Conservation (phyloP, 2,888 invertebrate species). For the Heliconius charithonia region DNA sequence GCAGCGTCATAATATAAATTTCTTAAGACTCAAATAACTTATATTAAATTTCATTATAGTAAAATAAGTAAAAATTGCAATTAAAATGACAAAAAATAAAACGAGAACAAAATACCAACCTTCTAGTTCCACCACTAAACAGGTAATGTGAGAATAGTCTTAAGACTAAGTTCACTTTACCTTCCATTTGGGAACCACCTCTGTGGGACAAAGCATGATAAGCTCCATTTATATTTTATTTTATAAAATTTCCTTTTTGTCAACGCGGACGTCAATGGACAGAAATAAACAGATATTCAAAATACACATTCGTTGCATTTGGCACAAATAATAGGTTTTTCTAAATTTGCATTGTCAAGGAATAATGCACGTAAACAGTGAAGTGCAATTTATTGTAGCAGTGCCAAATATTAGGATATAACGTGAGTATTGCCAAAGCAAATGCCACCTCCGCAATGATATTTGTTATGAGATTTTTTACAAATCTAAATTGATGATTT, state of each 20-base stretch:
- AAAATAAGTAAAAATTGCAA: no score
- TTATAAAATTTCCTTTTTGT: neutral
- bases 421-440: conserved; percentile 65
- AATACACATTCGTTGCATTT: conserved; percentile 27
- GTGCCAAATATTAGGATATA: conserved; percentile 62
- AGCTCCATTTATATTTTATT: neutral
- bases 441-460: conserved; percentile 56
- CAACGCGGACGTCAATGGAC: neutral
- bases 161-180: no score
- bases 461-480: conserved; percentile 2
- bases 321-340: conserved; percentile 40
- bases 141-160: no score
- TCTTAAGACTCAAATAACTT: neutral
- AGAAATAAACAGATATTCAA: conserved; percentile 12
- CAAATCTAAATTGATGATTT: neutral
- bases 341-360: conserved; percentile 44
- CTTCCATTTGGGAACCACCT: no score
- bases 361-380: conserved; percentile 47
- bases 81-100: no score
- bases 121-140: no score
- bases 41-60: neutral
- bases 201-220: neutral
- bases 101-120: no score
- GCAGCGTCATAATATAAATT: neutral
- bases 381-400: conserved; percentile 53